A percentile compares a stretch with the other conserved stretches of the same genome.
These are phyloP conservation scores for Aeoliscus strigatus DNA, from an alignment of 2,797 vertebrate genomes.

Conservation along the genomic window DNA sequence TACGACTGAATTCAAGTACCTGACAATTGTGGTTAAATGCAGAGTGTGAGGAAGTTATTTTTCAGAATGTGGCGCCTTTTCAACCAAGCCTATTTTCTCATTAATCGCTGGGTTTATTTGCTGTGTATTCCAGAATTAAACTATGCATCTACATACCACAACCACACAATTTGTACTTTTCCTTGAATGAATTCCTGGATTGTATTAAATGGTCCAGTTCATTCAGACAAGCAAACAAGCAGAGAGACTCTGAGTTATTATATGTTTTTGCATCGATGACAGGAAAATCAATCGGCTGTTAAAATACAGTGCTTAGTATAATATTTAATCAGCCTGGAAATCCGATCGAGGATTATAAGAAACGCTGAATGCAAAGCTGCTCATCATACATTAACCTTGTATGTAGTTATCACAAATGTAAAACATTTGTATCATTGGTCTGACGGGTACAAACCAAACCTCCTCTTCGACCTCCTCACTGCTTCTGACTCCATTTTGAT, in stretches of 20 bases:
- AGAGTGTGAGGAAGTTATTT: too few species aligned
- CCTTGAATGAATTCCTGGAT: constrained; percentile 24
- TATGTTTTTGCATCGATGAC: too few species aligned
- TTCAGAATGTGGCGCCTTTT: too few species aligned
- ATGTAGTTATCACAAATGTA: constrained; percentile 38
- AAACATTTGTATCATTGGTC: constrained; percentile 41
- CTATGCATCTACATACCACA: too few species aligned
- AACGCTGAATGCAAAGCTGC: constrained; percentile 58
- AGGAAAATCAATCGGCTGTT: constrained; percentile 26
- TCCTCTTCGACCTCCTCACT: constrained; percentile 2
- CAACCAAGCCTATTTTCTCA: too few species aligned
- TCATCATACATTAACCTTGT: constrained; percentile 60
- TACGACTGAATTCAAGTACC: too few species aligned
- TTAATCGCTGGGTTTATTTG: too few species aligned
- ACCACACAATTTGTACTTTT: constrained; percentile 24
- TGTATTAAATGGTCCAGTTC: constrained; percentile 27
- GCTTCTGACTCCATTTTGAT: constrained; percentile 16
- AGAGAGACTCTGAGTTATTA: constrained; percentile 54
- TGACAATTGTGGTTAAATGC: too few species aligned
- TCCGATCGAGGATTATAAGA: constrained; percentile 65
- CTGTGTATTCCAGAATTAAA: too few species aligned
- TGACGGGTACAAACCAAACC: constrained; percentile 30
- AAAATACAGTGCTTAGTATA: too few species aligned
- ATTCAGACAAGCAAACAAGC: constrained; percentile 28
- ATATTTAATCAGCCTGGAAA: constrained; percentile 64